Conservation (phyloP, 2,797 vertebrate species). For the Spea hammondii region DNA sequence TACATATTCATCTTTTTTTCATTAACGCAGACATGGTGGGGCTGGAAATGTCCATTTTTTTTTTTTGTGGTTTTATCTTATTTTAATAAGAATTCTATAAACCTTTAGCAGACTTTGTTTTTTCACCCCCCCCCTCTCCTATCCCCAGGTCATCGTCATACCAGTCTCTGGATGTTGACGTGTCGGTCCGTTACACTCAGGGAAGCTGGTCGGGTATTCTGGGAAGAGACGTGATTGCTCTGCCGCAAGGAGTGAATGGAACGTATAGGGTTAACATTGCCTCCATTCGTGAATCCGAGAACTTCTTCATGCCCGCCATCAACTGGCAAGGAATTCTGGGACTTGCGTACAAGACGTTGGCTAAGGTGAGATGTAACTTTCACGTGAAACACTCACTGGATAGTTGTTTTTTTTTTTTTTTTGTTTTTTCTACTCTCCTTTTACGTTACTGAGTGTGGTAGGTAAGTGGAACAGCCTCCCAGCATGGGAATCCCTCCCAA, state of each 20-base stretch:
- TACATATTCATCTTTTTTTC: no score
- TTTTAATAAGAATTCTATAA: no score
- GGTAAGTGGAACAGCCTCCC: no score
- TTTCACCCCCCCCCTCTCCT: neutral
- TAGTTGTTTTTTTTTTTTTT: no score
- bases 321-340: slow-evolving; percentile 97
- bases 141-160: slow-evolving; percentile 81
- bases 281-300: slow-evolving; percentile 83
- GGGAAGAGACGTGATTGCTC: slow-evolving; percentile 77
- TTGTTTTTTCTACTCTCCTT: no score
- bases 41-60: no score
- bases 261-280: slow-evolving; percentile 82
- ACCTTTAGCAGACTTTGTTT: no score
- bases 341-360: slow-evolving; percentile 83
- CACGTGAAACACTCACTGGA: no score
- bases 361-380: slow-evolving; percentile 72
- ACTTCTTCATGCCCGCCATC: slow-evolving; percentile 88
- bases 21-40: no score
- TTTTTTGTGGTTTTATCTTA: no score
- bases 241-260: slow-evolving; percentile 81
- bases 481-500: no score
- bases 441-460: no score
- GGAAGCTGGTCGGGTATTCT: slow-evolving; percentile 93
- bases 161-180: slow-evolving; percentile 65
- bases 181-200: slow-evolving; percentile 89